Evolutionary conservation across 2,797 vertebrate genomes (phyloP).

Genomic region (Coracias cyanogaster): DNA sequence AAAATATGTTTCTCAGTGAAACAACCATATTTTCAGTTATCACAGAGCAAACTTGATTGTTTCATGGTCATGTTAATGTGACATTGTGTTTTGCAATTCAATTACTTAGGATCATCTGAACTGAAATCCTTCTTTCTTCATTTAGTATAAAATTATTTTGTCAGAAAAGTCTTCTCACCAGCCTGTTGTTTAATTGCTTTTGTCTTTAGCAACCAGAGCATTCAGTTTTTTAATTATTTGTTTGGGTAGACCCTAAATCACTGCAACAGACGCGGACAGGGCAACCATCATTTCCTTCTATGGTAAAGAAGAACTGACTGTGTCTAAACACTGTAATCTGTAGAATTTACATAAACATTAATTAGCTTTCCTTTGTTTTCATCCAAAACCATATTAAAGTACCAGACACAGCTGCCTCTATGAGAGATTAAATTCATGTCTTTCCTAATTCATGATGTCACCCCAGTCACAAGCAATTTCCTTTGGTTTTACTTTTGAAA

Average conservation of each 20-base stretch:
- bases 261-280: neutral
- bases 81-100: neutral
- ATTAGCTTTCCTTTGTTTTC: conserved; percentile 66
- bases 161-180: neutral
- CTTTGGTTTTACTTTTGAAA: conserved; percentile 28
- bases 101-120: neutral
- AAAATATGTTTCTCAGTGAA: neutral
- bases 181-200: conserved; percentile 15
- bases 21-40: neutral
- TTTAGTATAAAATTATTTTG: conserved; percentile 39
- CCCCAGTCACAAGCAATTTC: conserved; percentile 60
- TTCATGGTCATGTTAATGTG: neutral
- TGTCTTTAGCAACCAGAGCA: conserved; percentile 16
- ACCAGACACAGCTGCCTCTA: conserved; percentile 40
- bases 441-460: conserved; percentile 67
- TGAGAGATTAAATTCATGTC: conserved; percentile 63
- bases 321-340: conserved; percentile 44
- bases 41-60: neutral
- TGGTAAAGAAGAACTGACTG: conserved; percentile 7
- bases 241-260: conserved; percentile 20
- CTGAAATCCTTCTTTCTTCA: neutral
- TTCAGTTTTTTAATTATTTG: conserved; percentile 29
- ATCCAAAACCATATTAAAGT: conserved; percentile 64
- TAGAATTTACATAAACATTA: conserved; percentile 61
- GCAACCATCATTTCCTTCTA: conserved; percentile 15